phyloP scores from a whole-genome alignment of 2,888 invertebrate genomes.

The Drosophila mercatorum region DNA sequence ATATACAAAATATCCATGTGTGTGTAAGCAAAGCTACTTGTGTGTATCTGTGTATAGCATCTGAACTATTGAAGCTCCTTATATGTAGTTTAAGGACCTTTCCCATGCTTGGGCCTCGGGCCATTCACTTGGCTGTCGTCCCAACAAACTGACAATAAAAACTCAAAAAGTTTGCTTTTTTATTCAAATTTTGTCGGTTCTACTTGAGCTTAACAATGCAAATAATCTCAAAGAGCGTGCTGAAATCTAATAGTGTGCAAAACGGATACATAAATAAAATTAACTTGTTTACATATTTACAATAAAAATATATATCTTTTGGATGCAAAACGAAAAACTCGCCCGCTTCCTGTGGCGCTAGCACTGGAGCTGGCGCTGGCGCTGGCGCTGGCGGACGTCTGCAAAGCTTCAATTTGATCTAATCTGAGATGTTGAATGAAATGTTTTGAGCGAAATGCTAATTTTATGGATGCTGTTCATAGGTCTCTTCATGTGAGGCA shows the following conservation, averaged over 20 bases:
- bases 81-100: slow-evolving; percentile 4
- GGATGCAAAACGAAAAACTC: slow-evolving; percentile 14
- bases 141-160: slow-evolving; percentile 19
- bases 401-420: slow-evolving; percentile 59
- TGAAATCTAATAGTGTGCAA: slow-evolving; percentile 50
- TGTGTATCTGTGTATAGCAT: slow-evolving; percentile 12
- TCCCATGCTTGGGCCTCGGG: not conserved
- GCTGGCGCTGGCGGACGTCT: not conserved
- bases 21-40: not conserved
- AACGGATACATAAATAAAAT: slow-evolving; percentile 51
- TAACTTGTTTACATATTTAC: slow-evolving; percentile 52
- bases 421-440: slow-evolving; percentile 67
- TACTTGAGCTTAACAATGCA: slow-evolving; percentile 14
- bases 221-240: slow-evolving; percentile 34
- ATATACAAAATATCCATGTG: not conserved
- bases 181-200: slow-evolving; percentile 32
- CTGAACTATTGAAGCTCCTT: slow-evolving; percentile 6
- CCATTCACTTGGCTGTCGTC: slow-evolving; percentile 3
- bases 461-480: slow-evolving; percentile 61
- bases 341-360: slow-evolving; percentile 3
- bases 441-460: slow-evolving; percentile 61
- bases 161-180: slow-evolving; percentile 10
- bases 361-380: no score
- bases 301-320: slow-evolving; percentile 26
- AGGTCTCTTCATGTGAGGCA: slow-evolving; percentile 52